Base-by-base conservation (phyloP, 2,888 invertebrate genomes). In the Oegoconia quadripuncta region DNA sequence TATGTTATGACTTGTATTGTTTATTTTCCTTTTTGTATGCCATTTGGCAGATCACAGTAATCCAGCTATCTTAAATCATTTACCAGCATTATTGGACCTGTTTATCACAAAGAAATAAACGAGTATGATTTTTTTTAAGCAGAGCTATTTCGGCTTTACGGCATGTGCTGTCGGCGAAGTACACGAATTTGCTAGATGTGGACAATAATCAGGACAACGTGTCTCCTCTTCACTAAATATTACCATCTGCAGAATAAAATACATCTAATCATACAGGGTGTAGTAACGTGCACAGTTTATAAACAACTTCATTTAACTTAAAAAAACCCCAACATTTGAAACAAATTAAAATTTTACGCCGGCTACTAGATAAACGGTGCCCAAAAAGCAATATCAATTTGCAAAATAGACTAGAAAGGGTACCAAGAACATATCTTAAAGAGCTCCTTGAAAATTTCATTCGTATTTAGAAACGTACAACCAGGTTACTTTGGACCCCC, bases 361-460 rank as follows among this genome's bases (percentile, higher is more conserved):
- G 48, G 44, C 39, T 39, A 48, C 48, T 55, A 68, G 69, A 76
- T 68, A 63, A 65, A 74, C 59, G 61, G 45, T 52, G 50, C 46
- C 55, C 39, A 55, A 63, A 64, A 69, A 71, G 68, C 69, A 65
- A 75, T 76, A 79, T 75, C 77, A 72, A 78, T 81, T 80, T 73
- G 70, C 71, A 71, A 72, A 76, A 73, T 74, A 69, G 65, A 79
- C 73, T 72, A 73, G 70, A 77, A 77, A 76, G 73, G 75, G 74
- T 69, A 50, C 53, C 56, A 59, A 58, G 56, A 73, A 72, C 78
- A 69, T 73, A 64, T 72, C 68, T 77, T 69, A 61, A 30, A 56
- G 60, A 59, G 59, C 69, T 61, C 59, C 68, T 74, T 81, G 67
- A 83, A 83, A 82, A 60, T 82, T 83, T 84, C 69, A 84, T 82